A percentile compares a stretch with the other conserved stretches of the same genome.
Evolutionary conservation across 2,797 vertebrate species (phyloP).

Genomic region (Gymnoscopelus microlampas): DNA sequence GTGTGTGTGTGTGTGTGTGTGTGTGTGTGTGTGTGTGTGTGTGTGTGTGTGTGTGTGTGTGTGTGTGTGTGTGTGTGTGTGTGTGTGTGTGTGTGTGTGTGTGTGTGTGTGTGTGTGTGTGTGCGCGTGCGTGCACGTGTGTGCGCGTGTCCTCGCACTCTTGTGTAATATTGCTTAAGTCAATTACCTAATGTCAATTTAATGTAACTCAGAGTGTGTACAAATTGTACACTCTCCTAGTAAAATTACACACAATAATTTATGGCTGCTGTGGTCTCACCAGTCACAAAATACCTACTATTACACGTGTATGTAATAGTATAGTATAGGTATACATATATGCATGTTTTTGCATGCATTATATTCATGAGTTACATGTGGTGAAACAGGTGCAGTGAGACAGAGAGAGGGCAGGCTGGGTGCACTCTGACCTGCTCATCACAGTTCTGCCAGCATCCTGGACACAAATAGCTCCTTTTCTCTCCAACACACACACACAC

Average conservation of each 20-base stretch:
- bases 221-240: no score
- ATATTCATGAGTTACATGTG: slow-evolving; percentile 69
- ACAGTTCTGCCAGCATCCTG: slow-evolving; percentile 61
- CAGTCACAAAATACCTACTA: no score
- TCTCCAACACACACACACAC: slow-evolving; percentile 17
- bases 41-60: neutral
- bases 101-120: neutral
- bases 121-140: neutral
- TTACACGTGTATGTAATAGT: slow-evolving; percentile 18
- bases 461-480: slow-evolving; percentile 49
- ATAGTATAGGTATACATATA: neutral
- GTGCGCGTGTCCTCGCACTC: neutral
- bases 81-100: neutral
- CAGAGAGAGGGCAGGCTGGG: slow-evolving; percentile 84
- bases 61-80: neutral
- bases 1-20: neutral
- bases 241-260: no score
- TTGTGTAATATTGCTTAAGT: no score
- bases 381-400: slow-evolving; percentile 86
- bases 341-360: slow-evolving; percentile 6
- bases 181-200: no score
- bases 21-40: neutral
- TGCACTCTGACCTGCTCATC: slow-evolving; percentile 70
- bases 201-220: no score
- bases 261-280: no score